Percentiles rank a stretch among this genome's conserved stretches.
Evolutionary conservation across 2,888 invertebrate species (phyloP).

Genomic region (Monopis laevigella): DNA sequence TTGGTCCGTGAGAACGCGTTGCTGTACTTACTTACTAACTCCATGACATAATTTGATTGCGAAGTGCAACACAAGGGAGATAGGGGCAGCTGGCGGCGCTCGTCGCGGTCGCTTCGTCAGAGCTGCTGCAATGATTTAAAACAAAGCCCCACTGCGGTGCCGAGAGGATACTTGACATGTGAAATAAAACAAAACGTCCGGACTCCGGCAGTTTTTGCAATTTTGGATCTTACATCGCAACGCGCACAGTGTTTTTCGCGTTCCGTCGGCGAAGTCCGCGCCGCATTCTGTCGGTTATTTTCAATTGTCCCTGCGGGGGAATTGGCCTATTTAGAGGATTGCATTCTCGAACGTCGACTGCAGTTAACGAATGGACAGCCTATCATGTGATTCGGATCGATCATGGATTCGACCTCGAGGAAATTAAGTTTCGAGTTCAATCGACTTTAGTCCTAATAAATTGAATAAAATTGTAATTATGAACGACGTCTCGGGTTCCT

Average conservation of each 20-base stretch:
- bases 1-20: constrained; percentile 42
- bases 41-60: not conserved
- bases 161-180: constrained; percentile 44
- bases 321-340: constrained; percentile 54
- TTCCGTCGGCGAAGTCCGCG: constrained; percentile 21
- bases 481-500: too few relatives aligned
- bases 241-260: constrained; percentile 31
- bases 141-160: constrained; percentile 38
- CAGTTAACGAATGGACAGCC: constrained; percentile 41
- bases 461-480: too few relatives aligned
- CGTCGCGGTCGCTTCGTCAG: constrained; percentile 47
- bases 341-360: too few relatives aligned
- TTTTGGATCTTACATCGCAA: constrained; percentile 27
- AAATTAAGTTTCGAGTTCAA: too few relatives aligned
- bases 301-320: constrained; percentile 59
- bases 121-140: constrained; percentile 61
- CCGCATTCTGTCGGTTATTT: constrained; percentile 46
- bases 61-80: constrained; percentile 17
- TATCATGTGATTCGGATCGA: too few relatives aligned
- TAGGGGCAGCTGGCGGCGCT: constrained; percentile 34
- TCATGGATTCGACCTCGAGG: too few relatives aligned
- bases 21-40: not conserved
- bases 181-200: constrained; percentile 28
- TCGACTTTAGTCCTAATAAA: too few relatives aligned
- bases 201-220: constrained; percentile 21